A percentile compares a stretch with the other conserved stretches of the same genome.
phyloP scores from a whole-genome alignment of 2,797 vertebrate species.

The Poeciliopsis paucimaculata region DNA sequence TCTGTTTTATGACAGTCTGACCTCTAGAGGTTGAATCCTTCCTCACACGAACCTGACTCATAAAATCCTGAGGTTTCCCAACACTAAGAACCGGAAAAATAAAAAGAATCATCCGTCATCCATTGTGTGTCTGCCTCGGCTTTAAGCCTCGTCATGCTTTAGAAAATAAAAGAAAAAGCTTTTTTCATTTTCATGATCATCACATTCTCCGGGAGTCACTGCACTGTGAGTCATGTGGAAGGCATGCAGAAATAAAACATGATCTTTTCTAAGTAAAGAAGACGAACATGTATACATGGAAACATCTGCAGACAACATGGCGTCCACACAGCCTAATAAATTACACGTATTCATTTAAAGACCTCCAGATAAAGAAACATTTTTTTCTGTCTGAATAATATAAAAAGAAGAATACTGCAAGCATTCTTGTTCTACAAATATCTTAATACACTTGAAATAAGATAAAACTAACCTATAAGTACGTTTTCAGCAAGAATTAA shows the following conservation, averaged over 20 bases:
- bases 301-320: slow-evolving; percentile 9
- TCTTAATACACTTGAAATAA: too few species aligned
- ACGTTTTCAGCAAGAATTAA: too few species aligned
- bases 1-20: slow-evolving; percentile 48
- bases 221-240: slow-evolving; percentile 26
- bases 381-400: not conserved
- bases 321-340: slow-evolving; percentile 21
- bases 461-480: too few species aligned
- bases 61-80: slow-evolving; percentile 1
- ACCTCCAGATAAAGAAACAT: not conserved
- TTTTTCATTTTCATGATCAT: slow-evolving; percentile 32
- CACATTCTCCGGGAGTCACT: slow-evolving; percentile 33
- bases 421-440: too few species aligned
- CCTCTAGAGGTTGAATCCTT: slow-evolving; percentile 63
- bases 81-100: not conserved
- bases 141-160: slow-evolving; percentile 6
- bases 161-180: not conserved
- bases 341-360: not conserved
- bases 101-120: not conserved
- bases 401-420: too few species aligned
- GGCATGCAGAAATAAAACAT: slow-evolving; percentile 48
- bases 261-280: slow-evolving; percentile 56
- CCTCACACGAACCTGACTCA: slow-evolving; percentile 32
- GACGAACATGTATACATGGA: slow-evolving; percentile 15
- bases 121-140: not conserved